A percentile compares a stretch with the other conserved stretches of the same genome.
Conservation (phyloP, 2,888 invertebrate genomes). For the Merodon equestris region DNA sequence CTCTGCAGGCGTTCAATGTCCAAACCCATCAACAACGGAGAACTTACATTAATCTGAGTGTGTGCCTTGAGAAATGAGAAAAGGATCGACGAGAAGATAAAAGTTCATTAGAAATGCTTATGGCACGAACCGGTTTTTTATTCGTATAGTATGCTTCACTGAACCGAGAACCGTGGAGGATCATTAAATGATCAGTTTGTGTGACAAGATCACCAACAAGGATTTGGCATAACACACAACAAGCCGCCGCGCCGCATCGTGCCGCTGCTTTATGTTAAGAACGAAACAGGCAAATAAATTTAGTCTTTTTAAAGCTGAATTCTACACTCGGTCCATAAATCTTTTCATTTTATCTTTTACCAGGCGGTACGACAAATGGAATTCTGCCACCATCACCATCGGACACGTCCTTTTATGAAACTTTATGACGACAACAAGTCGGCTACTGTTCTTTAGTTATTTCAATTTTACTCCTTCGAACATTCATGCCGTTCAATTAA, state of each 20-base stretch:
- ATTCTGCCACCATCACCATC: not conserved
- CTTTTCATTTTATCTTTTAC: slow-evolving; percentile 35
- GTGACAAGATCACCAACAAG: slow-evolving; percentile 49
- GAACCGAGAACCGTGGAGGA: slow-evolving; percentile 7
- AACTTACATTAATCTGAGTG: slow-evolving; percentile 39
- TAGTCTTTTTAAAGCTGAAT: slow-evolving; percentile 25
- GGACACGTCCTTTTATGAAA: slow-evolving; percentile 4
- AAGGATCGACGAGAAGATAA: slow-evolving; percentile 28
- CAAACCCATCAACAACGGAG: slow-evolving; percentile 22
- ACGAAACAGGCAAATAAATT: slow-evolving; percentile 23
- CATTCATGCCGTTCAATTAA: not conserved
- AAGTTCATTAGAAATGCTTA: slow-evolving; percentile 37
- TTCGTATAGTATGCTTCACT: too few relatives aligned
- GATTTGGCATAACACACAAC: slow-evolving; percentile 26
- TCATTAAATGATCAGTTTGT: slow-evolving; percentile 56
- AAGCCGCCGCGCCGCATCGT: slow-evolving; percentile 21
- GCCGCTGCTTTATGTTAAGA: not conserved
- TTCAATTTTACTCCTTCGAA: not conserved
- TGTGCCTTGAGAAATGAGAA: slow-evolving; percentile 14
- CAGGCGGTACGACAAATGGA: not conserved
- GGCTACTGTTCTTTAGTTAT: slow-evolving; percentile 26
- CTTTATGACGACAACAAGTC: slow-evolving; percentile 29
- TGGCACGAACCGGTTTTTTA: slow-evolving; percentile 29
- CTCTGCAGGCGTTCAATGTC: slow-evolving; percentile 35
- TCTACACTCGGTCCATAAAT: slow-evolving; percentile 30